phyloP scores from a whole-genome alignment of 2,888 invertebrate species.

The Polydrusus cervinus region DNA sequence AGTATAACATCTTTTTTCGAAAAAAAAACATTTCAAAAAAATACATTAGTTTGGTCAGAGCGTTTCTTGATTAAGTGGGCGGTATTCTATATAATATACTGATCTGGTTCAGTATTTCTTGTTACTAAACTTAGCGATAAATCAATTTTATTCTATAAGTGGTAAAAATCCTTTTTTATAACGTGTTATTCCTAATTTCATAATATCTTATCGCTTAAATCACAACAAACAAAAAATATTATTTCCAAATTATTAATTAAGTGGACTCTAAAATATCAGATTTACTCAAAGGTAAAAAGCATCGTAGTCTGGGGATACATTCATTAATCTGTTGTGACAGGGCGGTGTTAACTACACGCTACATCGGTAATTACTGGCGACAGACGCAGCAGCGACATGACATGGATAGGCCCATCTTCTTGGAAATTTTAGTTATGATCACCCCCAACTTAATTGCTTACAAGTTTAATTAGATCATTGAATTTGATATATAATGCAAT shows the following conservation, averaged over 20 bases:
- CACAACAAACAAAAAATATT: not conserved
- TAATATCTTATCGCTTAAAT: not conserved
- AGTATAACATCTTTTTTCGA: too few relatives aligned
- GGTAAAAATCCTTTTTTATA: too few relatives aligned
- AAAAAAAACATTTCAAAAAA: too few relatives aligned
- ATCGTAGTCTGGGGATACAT: constrained; percentile 63
- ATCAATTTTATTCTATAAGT: not conserved
- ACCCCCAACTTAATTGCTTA: constrained; percentile 39
- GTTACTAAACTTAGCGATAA: not conserved
- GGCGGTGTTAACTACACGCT: constrained; percentile 72
- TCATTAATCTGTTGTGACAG: constrained; percentile 73
- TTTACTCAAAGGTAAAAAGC: constrained; percentile 34
- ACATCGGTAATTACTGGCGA: constrained; percentile 72
- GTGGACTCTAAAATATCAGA: constrained; percentile 49
- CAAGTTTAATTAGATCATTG: constrained; percentile 22
- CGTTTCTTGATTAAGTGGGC: too few relatives aligned
- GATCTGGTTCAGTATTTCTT: not conserved
- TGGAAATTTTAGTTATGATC: constrained; percentile 51
- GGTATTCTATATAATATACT: too few relatives aligned
- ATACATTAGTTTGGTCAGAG: too few relatives aligned
- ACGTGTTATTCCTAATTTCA: too few relatives aligned
- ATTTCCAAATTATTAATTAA: constrained; percentile 28
- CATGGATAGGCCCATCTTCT: constrained; percentile 57
- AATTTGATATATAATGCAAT: not conserved
- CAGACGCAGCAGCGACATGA: constrained; percentile 65